Evolutionary conservation across 2,888 invertebrate species (phyloP), one percentile per base, ranked within the genome.

Genomic region (Heliconius ethilla): DNA sequence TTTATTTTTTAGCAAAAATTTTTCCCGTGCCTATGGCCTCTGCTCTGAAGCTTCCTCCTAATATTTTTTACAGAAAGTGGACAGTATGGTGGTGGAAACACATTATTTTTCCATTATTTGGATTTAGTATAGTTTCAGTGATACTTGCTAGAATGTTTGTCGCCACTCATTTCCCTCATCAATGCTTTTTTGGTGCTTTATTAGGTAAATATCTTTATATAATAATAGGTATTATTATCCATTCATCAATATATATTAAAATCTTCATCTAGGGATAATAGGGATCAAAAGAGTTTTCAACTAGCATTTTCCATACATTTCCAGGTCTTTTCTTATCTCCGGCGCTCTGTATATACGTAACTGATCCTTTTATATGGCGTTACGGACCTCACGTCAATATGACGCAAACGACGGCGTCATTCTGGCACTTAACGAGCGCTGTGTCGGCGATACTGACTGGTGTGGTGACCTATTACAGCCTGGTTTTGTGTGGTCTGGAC

Each of bases 111-210:
- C 89, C 90, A 0, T 0, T 87, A 37, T 86, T 85, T 40, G 85
- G 70, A 0, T 81, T 65, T 3, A 84, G 85, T 29, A 82, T 93
- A 59, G 81, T 86, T 1, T 89, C 94, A 0, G 95, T 96, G n/a
- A 90, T 95, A 81, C 66, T 96, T 1, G 96, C 97, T 4, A 90
- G 97, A 29, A 88, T 97, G 85, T 97, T 95, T 86, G 94, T 97
- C 66, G 96, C 96, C 0, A 95, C 97, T 0, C 97, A 97, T 85
- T 97, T 97, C 86, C 96, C 97, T 1, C 97, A 97, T 86, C 97
- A 97, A 86, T 96, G 96, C 76, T 69, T 97, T 0, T 81, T 96
- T 0, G 97, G 97, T 1, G 93, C 94, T 7, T 45, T 96, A 1
- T 83, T 95, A 33, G 96, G 96, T 96, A 83, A 86, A 88, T 79